phyloP scores from a whole-genome alignment of 2,797 vertebrate genomes.

The Pitangus sulphuratus region DNA sequence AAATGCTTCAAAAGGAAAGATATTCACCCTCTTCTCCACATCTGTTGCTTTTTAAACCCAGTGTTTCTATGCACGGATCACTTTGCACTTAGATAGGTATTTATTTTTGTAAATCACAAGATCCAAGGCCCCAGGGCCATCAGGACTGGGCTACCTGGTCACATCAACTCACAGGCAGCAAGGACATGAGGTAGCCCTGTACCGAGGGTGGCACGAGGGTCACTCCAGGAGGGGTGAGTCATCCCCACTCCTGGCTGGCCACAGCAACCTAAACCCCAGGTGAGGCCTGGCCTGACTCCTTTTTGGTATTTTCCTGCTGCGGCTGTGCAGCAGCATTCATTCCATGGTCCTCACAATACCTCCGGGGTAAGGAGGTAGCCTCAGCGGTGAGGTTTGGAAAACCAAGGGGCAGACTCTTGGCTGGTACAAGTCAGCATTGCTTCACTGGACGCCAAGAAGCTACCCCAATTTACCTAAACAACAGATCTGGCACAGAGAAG shows the following conservation, averaged over 20 bases:
- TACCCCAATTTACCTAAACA: background rate
- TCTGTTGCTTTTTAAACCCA: background rate
- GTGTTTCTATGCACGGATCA: background rate
- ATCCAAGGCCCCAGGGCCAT: background rate
- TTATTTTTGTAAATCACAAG: background rate
- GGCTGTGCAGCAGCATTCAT: background rate
- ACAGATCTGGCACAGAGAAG: background rate
- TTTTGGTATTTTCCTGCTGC: background rate
- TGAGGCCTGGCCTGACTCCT: background rate
- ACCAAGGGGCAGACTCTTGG: background rate
- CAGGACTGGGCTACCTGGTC: background rate
- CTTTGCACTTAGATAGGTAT: background rate
- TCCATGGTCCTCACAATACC: rapidly evolving
- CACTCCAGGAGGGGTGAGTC: rapidly evolving
- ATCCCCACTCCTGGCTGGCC: background rate
- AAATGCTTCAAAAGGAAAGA: background rate
- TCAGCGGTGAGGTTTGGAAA: background rate
- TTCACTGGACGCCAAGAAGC: background rate
- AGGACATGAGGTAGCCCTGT: background rate
- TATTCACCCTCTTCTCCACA: background rate
- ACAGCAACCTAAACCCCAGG: background rate
- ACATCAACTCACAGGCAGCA: background rate
- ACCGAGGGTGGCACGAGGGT: rapidly evolving
- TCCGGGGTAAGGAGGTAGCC: rapidly evolving
- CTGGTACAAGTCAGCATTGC: background rate